Percentiles rank a stretch among this genome's conserved stretches.
Evolutionary conservation across 2,888 invertebrate genomes (phyloP).

Genomic region (Mantis religiosa): DNA sequence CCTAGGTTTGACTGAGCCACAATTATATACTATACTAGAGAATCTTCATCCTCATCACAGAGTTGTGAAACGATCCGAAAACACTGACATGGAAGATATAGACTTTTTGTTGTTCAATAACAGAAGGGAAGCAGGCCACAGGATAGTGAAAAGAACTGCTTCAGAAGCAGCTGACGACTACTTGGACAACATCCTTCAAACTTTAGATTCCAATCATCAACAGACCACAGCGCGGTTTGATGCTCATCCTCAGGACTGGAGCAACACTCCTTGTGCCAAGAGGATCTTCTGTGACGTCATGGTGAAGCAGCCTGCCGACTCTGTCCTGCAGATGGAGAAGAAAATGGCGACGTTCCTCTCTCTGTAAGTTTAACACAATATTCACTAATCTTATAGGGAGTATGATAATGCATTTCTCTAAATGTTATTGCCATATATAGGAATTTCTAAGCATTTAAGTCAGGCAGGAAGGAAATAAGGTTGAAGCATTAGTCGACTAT

Average conservation of each 20-base stretch:
- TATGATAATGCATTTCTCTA: too few species aligned
- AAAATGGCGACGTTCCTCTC: conserved; percentile 69
- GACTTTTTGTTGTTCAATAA: background rate
- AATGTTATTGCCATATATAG: too few species aligned
- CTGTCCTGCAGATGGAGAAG: conserved; percentile 72
- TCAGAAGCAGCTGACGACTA: background rate
- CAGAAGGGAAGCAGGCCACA: background rate
- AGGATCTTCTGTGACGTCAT: conserved; percentile 73
- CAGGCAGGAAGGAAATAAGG: too few species aligned
- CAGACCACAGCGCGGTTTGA: background rate
- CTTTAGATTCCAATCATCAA: conserved; percentile 13
- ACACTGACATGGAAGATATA: background rate
- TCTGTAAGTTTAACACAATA: conserved; percentile 56
- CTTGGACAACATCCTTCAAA: conserved; percentile 25
- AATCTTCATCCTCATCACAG: background rate
- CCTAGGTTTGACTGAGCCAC: background rate
- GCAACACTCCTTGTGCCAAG: conserved; percentile 73
- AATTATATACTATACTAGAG: background rate
- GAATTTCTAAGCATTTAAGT: too few species aligned
- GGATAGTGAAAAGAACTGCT: background rate
- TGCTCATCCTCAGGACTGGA: conserved; percentile 48
- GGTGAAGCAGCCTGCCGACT: conserved; percentile 63
- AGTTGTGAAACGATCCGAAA: background rate
- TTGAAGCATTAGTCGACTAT: too few species aligned
- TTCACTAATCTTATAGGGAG: too few species aligned